Evolutionary conservation across 1,140 invertebrate genomes (phyloP), one percentile per base, ranked within the genome.

Genomic region (Drosophila nasuta): DNA sequence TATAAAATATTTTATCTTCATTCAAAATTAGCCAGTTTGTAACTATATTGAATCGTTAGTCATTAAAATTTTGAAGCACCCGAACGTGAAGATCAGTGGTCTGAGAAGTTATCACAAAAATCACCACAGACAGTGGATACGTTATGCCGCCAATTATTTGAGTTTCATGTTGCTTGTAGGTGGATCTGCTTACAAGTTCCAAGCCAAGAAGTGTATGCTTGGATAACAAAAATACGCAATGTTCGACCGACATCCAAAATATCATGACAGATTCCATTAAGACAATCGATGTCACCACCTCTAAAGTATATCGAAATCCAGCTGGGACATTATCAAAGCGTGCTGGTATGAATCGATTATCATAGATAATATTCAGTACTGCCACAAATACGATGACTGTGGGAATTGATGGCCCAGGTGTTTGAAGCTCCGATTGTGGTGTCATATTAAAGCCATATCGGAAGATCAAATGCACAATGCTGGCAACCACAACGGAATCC

Each of bases 301-400:
- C 79, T 10, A 56, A 43, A 6, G 58, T 0, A 1, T 46, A 59
- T 28, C 69, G 69, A 0, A 64, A 7, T 2, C 17, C 5, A 3
- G 13, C 0, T 1, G 54, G 1, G 13, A 54, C 38, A 28, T 52
- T 15, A 0, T 43, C 1, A 0, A 72, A 57, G 6, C 43, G n/a
- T 3, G 3, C 3, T 2, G 79, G 79, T 1, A 81, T 10, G 13
- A 80, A 28, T 3, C 35, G 38, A 5, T 65, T 79, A 3, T 82
- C 58, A 43, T 60, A 58, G 13, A 82, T 78, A 2, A 82, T 20
- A 52, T 79, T 60, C 63, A 79, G 13, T 2, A 79, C 5, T 11
- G 46, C 45, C n/a, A 76, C 10, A 63, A 8, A 46, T 25, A 60
- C 20, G 28, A 62, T 38, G 33, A 6, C 20, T 46, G 62, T 43